Evolutionary conservation across 2,888 invertebrate genomes (phyloP).

Genomic region (Machimus atricapillus): DNA sequence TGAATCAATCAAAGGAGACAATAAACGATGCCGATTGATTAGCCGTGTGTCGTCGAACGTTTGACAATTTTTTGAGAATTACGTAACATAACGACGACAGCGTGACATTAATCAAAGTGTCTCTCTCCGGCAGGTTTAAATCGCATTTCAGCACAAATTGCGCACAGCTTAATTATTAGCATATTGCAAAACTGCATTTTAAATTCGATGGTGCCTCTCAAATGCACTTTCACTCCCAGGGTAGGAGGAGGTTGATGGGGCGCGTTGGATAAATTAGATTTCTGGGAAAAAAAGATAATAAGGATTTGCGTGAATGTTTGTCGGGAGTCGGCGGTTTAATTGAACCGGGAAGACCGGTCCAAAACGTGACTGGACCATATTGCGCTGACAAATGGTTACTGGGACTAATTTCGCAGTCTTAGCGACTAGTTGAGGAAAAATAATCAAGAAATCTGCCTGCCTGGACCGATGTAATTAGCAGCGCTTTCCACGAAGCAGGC

Average conservation of each 20-base stretch:
- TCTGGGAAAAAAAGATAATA: neutral
- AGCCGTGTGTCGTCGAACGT: neutral
- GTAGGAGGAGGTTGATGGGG: neutral
- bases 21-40: neutral
- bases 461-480: neutral
- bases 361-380: neutral
- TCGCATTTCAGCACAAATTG: neutral
- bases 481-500: neutral
- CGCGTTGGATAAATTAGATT: neutral
- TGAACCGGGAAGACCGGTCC: neutral
- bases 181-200: neutral
- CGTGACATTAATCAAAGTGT: neutral
- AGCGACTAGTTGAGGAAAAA: neutral
- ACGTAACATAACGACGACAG: neutral
- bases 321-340: neutral
- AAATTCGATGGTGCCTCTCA: neutral
- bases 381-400: neutral
- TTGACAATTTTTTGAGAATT: neutral
- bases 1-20: neutral
- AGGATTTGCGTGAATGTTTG: neutral
- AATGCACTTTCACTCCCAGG: neutral
- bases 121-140: neutral
- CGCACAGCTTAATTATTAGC: neutral
- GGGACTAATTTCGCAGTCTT: neutral
- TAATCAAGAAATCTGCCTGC: neutral